phyloP scores from a whole-genome alignment of 2,888 invertebrate species.

The Drosophila anomalipes region DNA sequence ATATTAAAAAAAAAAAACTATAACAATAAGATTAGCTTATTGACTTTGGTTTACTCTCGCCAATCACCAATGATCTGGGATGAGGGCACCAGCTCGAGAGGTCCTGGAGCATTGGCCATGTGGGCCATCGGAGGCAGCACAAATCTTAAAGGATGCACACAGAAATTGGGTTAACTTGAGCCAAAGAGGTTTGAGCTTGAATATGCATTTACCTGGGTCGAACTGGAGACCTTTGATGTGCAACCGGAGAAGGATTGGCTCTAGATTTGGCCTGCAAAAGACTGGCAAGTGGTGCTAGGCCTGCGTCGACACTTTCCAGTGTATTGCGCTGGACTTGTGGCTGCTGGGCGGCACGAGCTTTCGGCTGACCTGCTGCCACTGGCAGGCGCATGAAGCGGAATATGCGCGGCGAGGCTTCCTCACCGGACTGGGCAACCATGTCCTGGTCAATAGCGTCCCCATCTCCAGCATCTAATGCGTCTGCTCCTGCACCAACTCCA shows the following conservation, averaged over 20 bases:
- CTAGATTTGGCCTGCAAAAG: constrained; percentile 48
- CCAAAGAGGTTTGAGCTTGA: neutral
- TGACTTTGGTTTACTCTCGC: constrained; percentile 59
- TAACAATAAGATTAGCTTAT: neutral
- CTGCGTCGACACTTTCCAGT: constrained; percentile 65
- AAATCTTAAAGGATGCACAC: constrained; percentile 33
- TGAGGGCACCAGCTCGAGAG: constrained; percentile 68
- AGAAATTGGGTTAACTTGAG: too few species aligned
- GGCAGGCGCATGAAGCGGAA: constrained; percentile 58
- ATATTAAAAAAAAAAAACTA: constrained; percentile 5
- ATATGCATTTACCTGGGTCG: constrained; percentile 42
- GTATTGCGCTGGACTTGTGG: constrained; percentile 58
- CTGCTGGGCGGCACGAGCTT: constrained; percentile 2
- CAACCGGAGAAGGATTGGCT: constrained; percentile 62
- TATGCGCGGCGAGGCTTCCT: constrained; percentile 40
- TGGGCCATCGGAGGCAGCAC: constrained; percentile 48
- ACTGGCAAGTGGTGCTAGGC: constrained; percentile 57
- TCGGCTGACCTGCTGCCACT: constrained; percentile 9
- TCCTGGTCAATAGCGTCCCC: constrained; percentile 13
- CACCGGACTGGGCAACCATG: constrained; percentile 13
- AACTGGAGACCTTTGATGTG: constrained; percentile 14
- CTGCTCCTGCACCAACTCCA: neutral
- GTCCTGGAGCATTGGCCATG: constrained; percentile 56
- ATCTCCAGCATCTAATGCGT: neutral
- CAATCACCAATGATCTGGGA: constrained; percentile 72